phyloP scores from a whole-genome alignment of 2,113 vertebrate genomes.

The Pterocles burchelli region DNA sequence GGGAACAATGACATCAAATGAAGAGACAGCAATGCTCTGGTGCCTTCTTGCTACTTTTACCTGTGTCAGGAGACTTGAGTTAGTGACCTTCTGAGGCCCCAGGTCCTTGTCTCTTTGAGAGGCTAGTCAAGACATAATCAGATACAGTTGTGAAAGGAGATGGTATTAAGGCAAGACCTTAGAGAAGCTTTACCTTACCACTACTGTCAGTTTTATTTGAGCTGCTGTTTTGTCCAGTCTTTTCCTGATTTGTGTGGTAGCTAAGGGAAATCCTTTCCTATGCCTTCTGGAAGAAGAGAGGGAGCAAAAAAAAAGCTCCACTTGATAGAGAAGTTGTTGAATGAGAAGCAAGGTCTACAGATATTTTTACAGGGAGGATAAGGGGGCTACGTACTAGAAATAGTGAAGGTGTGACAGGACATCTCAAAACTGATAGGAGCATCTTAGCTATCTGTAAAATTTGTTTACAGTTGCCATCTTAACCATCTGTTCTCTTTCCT shows the following conservation, averaged over 20 bases:
- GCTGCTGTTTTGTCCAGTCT: background rate
- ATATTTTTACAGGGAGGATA: background rate
- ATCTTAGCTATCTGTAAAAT: constrained; percentile 33
- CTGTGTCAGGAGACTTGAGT: background rate
- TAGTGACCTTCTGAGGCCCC: background rate
- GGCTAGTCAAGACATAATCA: background rate
- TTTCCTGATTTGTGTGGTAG: background rate
- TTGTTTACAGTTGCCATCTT: constrained; percentile 25
- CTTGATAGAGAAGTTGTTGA: background rate
- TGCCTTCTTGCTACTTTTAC: background rate
- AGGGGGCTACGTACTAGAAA: background rate
- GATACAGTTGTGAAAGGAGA: background rate
- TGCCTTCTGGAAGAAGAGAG: background rate
- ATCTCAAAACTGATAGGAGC: constrained; percentile 13
- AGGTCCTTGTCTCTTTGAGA: background rate
- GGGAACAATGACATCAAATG: background rate
- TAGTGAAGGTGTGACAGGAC: background rate
- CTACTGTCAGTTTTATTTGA: background rate
- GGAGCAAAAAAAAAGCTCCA: background rate
- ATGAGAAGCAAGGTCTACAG: background rate
- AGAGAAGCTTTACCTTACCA: background rate
- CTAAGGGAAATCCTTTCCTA: background rate
- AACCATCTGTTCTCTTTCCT: constrained; percentile 46
- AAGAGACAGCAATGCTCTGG: background rate
- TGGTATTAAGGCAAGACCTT: background rate